Conservation (phyloP, 2,113 vertebrate species). For the Pelecanoides urinatrix region DNA sequence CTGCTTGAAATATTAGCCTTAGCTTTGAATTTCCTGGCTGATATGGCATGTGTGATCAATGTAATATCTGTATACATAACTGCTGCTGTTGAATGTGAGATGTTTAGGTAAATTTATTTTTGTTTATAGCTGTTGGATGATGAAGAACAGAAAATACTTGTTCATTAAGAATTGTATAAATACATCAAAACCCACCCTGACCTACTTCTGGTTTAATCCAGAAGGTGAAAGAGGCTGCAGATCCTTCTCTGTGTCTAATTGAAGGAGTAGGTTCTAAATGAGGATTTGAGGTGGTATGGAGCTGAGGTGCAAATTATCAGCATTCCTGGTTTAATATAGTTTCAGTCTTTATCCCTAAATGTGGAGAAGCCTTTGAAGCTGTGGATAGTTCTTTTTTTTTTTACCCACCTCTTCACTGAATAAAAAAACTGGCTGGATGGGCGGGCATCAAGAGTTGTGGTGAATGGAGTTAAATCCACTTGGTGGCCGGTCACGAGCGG, state of each 20-base stretch:
- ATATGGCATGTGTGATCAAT: background rate
- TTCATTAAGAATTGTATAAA: background rate
- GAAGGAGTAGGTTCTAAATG: background rate
- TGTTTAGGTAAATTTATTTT: background rate
- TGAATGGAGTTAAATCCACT: background rate
- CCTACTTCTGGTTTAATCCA: background rate
- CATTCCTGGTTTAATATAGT: background rate
- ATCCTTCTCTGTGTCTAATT: background rate
- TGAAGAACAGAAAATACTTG: background rate
- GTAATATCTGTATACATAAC: background rate
- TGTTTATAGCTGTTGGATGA: background rate
- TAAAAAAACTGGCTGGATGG: background rate
- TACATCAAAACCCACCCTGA: background rate
- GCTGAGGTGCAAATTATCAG: background rate
- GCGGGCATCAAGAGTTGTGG: background rate
- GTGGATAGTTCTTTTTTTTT: background rate
- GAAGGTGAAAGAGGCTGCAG: background rate
- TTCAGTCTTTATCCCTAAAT: background rate
- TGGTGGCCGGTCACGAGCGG: fast-evolving
- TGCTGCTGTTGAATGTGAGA: conserved; percentile 1
- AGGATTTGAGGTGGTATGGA: background rate
- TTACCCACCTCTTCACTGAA: background rate
- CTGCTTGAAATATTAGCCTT: conserved; percentile 29
- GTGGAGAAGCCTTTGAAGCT: background rate
- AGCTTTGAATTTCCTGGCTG: conserved; percentile 16